Evolutionary conservation across 1,140 invertebrate genomes (phyloP).

Genomic region (Drosophila guanche): DNA sequence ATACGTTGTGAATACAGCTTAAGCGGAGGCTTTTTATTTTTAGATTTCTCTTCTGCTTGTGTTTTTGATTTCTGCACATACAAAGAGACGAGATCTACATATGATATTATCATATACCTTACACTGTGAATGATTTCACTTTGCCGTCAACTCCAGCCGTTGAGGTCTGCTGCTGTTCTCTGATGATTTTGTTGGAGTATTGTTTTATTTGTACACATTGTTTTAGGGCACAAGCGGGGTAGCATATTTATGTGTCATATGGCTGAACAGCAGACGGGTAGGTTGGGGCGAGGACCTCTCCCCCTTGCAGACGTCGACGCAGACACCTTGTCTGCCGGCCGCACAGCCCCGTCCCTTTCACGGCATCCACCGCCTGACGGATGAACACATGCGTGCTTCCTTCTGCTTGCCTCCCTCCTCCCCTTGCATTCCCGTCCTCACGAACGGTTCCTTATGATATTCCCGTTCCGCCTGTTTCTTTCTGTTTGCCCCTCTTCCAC

Average conservation of each 20-base stretch:
- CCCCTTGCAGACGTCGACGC: constrained; percentile 14
- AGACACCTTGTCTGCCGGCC: constrained; percentile 51
- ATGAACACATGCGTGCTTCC: constrained; percentile 53
- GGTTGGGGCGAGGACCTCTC: constrained; percentile 39
- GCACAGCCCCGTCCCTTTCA: constrained; percentile 11
- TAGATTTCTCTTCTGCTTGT: no score
- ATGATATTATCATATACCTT: not conserved
- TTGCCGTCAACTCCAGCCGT: no score
- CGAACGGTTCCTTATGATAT: no score
- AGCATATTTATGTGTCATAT: constrained; percentile 52
- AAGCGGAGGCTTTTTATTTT: no score
- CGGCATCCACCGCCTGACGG: constrained; percentile 42
- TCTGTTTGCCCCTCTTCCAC: constrained; percentile 6
- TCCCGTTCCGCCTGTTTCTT: no score
- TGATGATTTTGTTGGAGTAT: constrained; percentile 44
- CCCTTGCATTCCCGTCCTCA: not conserved
- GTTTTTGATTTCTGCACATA: no score
- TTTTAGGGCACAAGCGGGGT: constrained; percentile 35
- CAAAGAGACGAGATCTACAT: not conserved
- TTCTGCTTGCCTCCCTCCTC: constrained; percentile 8
- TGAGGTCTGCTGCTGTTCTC: constrained; percentile 30
- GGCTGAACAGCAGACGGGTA: constrained; percentile 12
- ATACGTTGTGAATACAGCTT: no score
- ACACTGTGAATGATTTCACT: constrained; percentile 18
- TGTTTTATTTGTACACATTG: constrained; percentile 64